Evolutionary conservation across 2,888 invertebrate genomes (phyloP).

Genomic region (Homarus gammarus): DNA sequence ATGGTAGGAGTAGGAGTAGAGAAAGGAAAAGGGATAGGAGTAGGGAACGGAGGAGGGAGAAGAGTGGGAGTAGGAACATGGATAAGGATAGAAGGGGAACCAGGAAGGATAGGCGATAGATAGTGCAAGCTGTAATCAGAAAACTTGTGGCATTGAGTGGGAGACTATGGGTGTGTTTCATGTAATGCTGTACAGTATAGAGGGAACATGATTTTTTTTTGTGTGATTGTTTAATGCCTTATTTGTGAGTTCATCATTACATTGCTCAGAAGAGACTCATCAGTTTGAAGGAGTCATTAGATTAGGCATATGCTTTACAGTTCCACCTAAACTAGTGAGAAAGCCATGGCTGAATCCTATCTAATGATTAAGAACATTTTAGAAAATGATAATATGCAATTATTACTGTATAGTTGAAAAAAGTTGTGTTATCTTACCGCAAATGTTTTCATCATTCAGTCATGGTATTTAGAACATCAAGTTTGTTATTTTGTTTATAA

Average conservation of each 20-base stretch:
- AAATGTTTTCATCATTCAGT: conserved; percentile 34
- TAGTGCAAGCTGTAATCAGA: background rate
- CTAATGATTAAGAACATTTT: background rate
- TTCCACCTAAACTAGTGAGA: background rate
- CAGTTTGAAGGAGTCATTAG: background rate
- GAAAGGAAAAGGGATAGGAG: conserved; percentile 32
- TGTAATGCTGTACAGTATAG: background rate
- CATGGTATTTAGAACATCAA: conserved; percentile 27
- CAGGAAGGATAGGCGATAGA: conserved; percentile 53
- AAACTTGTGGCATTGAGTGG: background rate
- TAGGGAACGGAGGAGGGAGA: conserved; percentile 40
- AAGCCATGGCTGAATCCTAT: conserved; percentile 7
- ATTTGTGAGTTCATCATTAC: background rate
- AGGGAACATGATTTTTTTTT: background rate
- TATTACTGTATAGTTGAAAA: background rate
- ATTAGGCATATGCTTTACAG: background rate
- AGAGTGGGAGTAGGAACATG: conserved; percentile 44
- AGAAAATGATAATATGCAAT: background rate
- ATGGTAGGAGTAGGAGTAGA: conserved; percentile 25
- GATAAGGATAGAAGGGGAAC: conserved; percentile 47
- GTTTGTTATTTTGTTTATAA: conserved; percentile 12
- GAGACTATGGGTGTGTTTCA: background rate
- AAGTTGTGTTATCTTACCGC: background rate
- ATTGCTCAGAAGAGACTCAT: background rate
- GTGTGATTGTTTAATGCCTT: conserved; percentile 6